phyloP scores from a whole-genome alignment of 2,888 invertebrate genomes.

The Sesia apiformis region DNA sequence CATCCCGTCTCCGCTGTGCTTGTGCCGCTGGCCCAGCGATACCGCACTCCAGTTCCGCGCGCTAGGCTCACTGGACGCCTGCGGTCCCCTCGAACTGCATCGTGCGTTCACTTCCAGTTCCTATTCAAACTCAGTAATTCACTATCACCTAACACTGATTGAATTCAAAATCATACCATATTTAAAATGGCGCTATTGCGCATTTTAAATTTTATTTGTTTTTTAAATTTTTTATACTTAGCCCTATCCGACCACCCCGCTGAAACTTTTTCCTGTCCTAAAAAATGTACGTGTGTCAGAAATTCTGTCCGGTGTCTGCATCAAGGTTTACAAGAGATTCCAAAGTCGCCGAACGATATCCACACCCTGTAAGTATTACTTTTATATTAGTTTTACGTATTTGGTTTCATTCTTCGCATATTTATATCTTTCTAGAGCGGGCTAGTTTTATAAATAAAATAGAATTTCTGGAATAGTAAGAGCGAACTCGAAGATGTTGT shows the following conservation, averaged over 20 bases:
- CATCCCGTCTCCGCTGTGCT: too few relatives aligned
- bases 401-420: not conserved
- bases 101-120: not conserved
- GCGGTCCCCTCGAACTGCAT: not conserved
- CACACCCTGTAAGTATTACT: slow-evolving; percentile 2
- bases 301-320: slow-evolving; percentile 1
- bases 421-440: slow-evolving; percentile 14
- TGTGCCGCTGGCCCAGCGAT: too few relatives aligned
- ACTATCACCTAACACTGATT: not conserved
- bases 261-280: not conserved
- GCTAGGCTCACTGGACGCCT: not conserved
- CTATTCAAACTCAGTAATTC: not conserved
- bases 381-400: not conserved
- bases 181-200: not conserved
- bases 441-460: slow-evolving; percentile 24
- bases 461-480: slow-evolving; percentile 9
- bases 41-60: not conserved
- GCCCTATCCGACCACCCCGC: not conserved
- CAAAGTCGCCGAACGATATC: not conserved
- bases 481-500: not conserved
- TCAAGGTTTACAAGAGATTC: not conserved
- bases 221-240: not conserved
- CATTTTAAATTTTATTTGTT: not conserved
- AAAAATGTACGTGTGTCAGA: slow-evolving; percentile 1
- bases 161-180: too few relatives aligned